These are phyloP conservation scores for Nomada ferruginata DNA, from an alignment of 2,888 invertebrate genomes.

Conservation along the genomic window DNA sequence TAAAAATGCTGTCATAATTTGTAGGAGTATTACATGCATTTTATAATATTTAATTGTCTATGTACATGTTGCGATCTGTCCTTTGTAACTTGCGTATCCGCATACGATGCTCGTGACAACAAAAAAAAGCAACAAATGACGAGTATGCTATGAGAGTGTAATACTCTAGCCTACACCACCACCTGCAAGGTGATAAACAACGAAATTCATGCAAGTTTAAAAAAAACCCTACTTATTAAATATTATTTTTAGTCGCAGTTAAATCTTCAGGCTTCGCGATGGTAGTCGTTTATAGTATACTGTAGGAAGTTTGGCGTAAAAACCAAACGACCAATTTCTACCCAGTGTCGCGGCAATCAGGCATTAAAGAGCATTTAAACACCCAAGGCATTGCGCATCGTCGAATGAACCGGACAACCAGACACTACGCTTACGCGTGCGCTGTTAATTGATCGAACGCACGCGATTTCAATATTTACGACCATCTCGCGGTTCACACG, in stretches of 20 bases:
- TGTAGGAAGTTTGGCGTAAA: conserved; percentile 8
- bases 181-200: conserved; percentile 7
- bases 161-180: neutral
- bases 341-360: conserved; percentile 39
- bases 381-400: conserved; percentile 35
- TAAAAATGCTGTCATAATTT: too few relatives aligned
- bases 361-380: conserved; percentile 43
- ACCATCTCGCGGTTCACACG: conserved; percentile 8
- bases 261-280: neutral
- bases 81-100: too few relatives aligned
- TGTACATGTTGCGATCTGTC: too few relatives aligned
- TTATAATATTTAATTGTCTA: too few relatives aligned
- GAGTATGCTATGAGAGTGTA: neutral
- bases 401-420: conserved; percentile 36
- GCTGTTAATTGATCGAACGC: conserved; percentile 47
- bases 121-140: neutral
- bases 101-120: too few relatives aligned
- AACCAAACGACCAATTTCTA: conserved; percentile 19
- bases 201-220: neutral
- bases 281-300: neutral
- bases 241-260: neutral
- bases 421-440: conserved; percentile 25
- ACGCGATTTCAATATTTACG: conserved; percentile 51
- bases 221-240: neutral
- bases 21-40: too few relatives aligned